Evolutionary conservation across 2,888 invertebrate species (phyloP), one percentile per base, ranked within the genome.

Genomic region (Linnaemya vulpina): DNA sequence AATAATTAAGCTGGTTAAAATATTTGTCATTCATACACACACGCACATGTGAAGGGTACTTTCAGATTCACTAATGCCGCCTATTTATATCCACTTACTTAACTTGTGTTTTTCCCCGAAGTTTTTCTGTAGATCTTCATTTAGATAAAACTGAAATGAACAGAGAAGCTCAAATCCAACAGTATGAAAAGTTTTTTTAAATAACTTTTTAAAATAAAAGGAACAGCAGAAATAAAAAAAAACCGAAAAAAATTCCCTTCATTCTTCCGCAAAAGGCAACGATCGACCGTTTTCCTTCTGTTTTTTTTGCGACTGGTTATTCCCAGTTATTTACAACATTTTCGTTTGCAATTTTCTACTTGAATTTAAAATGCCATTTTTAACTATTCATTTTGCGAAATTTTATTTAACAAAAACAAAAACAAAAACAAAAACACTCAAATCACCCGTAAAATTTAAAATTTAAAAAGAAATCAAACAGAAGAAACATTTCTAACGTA

Each of bases 381-480:
- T 22, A 51, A 51, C 38, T 35, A 51, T 77, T 70, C 30, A 62
- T 30, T 17, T 62, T 40, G 22, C 58, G 46, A 49, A 38, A 51
- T 67, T 77, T 38, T 38, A 67, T n/a, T n/a, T n/a, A n/a, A n/a
- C n/a, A 15, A 43, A n/a, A n/a, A 65, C 22, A 53, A 20, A 35
- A 46, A 60, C 25, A 70, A 20, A 35, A 46, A 60, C 25, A 70
- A 22, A 70, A 22, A 35, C 55, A 70, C 10, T 2, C 10, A 15
- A 35, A 30, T 17, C 46, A 7, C n/a, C 13, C 10, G n/a, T 35
- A 46, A 17, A 4, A 73, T 22, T 40, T 53, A 2, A 53, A 25
- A 53, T 71, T 53, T 63, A 38, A 38, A 38, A 58, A 40, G 25
- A 11, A 55, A 4, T 0, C 60, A 60, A 20, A 1, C 9, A 58